Evolutionary conservation across 1,140 invertebrate species (phyloP).

Genomic region (Panagrolaimus sp.): DNA sequence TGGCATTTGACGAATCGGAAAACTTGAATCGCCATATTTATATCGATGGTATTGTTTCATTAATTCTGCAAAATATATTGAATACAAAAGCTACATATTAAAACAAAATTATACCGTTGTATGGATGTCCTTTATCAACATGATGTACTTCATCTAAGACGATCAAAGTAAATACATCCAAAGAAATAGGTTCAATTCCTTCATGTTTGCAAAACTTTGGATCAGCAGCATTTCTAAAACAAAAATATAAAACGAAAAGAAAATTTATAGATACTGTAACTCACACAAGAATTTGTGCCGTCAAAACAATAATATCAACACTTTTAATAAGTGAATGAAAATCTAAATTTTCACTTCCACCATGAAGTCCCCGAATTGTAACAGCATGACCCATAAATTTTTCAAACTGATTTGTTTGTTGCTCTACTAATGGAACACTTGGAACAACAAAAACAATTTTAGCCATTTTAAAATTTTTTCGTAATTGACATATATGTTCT

Average conservation of each 20-base stretch:
- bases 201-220: neutral
- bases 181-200: neutral
- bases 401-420: constrained; percentile 15
- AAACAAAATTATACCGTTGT: constrained; percentile 12
- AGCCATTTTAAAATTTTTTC: neutral
- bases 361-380: neutral
- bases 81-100: neutral
- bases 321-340: neutral
- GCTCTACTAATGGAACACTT: constrained; percentile 14
- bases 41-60: neutral
- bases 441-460: constrained; percentile 23
- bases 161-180: constrained; percentile 15
- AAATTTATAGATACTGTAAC: neutral
- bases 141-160: constrained; percentile 26
- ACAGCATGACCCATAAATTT: neutral
- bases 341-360: neutral
- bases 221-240: neutral
- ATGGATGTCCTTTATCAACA: constrained; percentile 12
- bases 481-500: constrained; percentile 20
- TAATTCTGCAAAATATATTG: neutral
- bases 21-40: neutral
- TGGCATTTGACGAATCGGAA: neutral
- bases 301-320: constrained; percentile 18
- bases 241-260: neutral
- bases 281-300: neutral